Conservation (phyloP, 2,113 vertebrate genomes). For the Ageneiosus marmoratus region DNA sequence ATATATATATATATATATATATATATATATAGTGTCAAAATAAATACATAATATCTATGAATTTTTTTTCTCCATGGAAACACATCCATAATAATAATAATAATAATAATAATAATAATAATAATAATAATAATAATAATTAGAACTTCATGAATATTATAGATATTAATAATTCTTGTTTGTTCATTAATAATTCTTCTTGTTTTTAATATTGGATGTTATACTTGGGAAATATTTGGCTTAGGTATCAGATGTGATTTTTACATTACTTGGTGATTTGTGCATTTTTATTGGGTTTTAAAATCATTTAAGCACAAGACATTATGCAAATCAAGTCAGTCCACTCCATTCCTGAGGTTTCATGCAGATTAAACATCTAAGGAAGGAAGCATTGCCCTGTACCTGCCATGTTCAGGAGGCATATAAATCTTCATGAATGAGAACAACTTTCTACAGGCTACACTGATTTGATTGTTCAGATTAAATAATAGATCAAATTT, state of each 20-base stretch:
- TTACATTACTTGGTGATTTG: not conserved
- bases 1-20: too few relatives aligned
- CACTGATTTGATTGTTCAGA: not conserved
- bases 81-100: not conserved
- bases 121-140: not conserved
- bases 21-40: not conserved
- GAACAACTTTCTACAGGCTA: not conserved
- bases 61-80: not conserved
- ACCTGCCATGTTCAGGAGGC: not conserved
- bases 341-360: not conserved
- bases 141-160: not conserved
- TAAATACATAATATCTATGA: too few relatives aligned
- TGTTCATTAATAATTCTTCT: too few relatives aligned
- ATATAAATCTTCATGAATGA: not conserved
- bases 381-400: not conserved
- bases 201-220: not conserved
- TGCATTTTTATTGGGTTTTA: not conserved
- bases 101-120: not conserved
- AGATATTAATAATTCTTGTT: too few relatives aligned
- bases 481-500: not conserved
- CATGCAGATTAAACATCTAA: not conserved
- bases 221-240: not conserved
- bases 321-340: not conserved
- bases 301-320: too few relatives aligned
- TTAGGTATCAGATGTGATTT: not conserved